phyloP scores from a whole-genome alignment of 2,888 invertebrate genomes.

The Calliopum simillimum region DNA sequence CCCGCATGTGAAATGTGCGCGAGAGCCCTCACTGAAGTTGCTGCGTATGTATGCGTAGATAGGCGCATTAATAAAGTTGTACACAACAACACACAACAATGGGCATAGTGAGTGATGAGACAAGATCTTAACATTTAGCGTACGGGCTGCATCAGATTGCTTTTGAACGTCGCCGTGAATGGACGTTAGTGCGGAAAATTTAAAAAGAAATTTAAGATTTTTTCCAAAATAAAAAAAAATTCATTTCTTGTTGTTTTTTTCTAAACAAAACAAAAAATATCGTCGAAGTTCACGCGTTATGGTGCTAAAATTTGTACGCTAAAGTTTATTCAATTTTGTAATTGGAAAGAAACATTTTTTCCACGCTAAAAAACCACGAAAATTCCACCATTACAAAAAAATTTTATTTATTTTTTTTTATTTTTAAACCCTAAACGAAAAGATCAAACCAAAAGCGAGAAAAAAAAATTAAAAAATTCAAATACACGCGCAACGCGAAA shows the following conservation, averaged over 20 bases:
- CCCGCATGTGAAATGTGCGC: constrained; percentile 4
- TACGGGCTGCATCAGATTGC: constrained; percentile 56
- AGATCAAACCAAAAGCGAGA: neutral
- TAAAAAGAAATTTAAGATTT: neutral
- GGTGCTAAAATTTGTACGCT: neutral
- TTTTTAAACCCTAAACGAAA: constrained; percentile 4
- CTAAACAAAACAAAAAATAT: neutral
- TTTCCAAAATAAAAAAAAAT: neutral
- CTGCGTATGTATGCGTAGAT: constrained; percentile 2
- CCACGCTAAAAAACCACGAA: no score
- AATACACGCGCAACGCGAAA: constrained; percentile 29
- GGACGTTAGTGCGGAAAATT: constrained; percentile 48
- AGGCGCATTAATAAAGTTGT: constrained; percentile 57
- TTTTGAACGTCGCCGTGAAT: constrained; percentile 59
- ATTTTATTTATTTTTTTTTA: no score
- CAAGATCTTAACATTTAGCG: constrained; percentile 13
- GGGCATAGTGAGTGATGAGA: constrained; percentile 18
- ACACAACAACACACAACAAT: constrained; percentile 41
- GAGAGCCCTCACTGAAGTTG: constrained; percentile 32
- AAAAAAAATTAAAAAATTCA: constrained; percentile 6
- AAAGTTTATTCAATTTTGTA: no score
- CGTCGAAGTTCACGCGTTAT: neutral
- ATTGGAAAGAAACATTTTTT: no score
- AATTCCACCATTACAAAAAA: no score
- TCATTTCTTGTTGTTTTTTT: neutral